Evolutionary conservation across 2,113 vertebrate genomes (phyloP).

Genomic region (Prunella himalayana): DNA sequence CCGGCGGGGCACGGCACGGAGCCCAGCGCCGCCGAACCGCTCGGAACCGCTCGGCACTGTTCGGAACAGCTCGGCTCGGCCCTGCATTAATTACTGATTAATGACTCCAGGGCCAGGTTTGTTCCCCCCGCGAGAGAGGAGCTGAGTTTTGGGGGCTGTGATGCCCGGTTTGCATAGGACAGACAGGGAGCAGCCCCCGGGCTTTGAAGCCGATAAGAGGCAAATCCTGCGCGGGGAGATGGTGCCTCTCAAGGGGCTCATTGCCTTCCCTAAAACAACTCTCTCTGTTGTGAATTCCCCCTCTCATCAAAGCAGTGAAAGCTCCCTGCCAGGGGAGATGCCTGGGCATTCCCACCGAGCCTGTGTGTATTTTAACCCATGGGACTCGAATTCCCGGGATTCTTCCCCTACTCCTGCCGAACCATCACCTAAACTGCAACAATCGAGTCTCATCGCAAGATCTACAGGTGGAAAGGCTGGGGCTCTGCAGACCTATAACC

Average conservation of each 20-base stretch:
- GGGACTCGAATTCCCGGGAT: neutral
- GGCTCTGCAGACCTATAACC: neutral
- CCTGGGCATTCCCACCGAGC: neutral
- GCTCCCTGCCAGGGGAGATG: neutral
- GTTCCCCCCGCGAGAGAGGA: too few relatives aligned
- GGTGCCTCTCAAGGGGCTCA: neutral
- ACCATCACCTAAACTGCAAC: neutral
- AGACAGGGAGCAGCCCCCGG: neutral
- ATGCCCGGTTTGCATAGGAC: neutral
- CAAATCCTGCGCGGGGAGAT: neutral
- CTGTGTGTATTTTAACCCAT: neutral
- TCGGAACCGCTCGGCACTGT: neutral
- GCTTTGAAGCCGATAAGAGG: neutral
- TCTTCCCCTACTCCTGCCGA: neutral
- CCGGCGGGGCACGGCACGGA: neutral
- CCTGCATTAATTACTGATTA: neutral
- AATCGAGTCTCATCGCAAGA: rapidly evolving
- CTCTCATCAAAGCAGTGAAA: neutral
- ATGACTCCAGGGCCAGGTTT: neutral
- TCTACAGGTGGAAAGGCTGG: neutral
- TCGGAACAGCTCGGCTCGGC: neutral
- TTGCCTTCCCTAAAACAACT: neutral
- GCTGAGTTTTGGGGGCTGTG: neutral
- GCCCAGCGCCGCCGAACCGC: too few relatives aligned
- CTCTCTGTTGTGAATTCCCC: too few relatives aligned